These are phyloP conservation scores for Acleris sparsana DNA, from an alignment of 2,888 invertebrate genomes.

Conservation along the genomic window DNA sequence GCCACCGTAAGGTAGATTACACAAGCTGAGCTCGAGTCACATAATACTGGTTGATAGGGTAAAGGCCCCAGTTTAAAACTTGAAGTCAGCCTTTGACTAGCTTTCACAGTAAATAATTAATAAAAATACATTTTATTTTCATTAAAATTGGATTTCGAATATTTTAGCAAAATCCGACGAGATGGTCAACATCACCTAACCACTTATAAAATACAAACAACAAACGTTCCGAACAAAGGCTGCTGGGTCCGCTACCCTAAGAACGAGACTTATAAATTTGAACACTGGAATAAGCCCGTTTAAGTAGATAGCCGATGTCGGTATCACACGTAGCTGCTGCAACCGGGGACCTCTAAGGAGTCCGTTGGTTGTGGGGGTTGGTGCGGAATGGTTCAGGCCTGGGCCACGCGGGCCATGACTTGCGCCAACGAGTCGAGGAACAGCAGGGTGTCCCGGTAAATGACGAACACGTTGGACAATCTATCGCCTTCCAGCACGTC, in stretches of 20 bases:
- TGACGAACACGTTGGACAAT: constrained; percentile 53
- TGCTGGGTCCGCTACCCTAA: constrained; percentile 1
- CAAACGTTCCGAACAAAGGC: neutral
- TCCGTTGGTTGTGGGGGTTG: neutral
- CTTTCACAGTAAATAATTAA: neutral
- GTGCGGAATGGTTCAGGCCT: neutral
- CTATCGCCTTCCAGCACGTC: constrained; percentile 53
- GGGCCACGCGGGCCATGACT: constrained; percentile 55
- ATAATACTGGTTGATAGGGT: constrained; percentile 16
- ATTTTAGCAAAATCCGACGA: too few species aligned
- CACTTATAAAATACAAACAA: too few species aligned
- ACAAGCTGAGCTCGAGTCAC: neutral
- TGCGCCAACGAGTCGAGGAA: constrained; percentile 69
- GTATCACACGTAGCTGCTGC: neutral
- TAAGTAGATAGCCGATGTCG: constrained; percentile 15
- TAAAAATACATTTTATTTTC: neutral
- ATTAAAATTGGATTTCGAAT: too few species aligned
- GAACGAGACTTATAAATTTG: neutral
- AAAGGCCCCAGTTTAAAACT: constrained; percentile 6
- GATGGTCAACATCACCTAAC: too few species aligned
- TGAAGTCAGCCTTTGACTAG: constrained; percentile 12
- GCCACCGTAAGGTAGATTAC: neutral
- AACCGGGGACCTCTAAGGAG: neutral
- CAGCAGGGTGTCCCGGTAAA: constrained; percentile 72
- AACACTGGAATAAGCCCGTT: constrained; percentile 7